These are phyloP conservation scores for Stegana nigrithorax DNA, from an alignment of 2,888 invertebrate species.

Conservation along the genomic window DNA sequence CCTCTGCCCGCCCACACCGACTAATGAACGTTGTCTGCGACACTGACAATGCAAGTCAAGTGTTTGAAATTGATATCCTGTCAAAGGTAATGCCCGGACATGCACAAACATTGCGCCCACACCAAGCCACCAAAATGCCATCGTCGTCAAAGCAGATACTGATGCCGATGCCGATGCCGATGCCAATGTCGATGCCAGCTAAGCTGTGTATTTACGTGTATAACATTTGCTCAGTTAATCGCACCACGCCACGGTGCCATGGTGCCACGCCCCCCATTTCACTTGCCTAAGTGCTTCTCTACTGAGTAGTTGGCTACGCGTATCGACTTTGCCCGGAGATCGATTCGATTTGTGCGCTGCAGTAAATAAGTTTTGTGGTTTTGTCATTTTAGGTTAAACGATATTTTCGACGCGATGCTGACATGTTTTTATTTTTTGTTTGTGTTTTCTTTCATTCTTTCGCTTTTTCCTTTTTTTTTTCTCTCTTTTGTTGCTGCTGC, in stretches of 20 bases:
- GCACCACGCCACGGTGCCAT: too few species aligned
- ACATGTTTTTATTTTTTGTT: constrained; percentile 49
- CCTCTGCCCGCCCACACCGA: too few species aligned
- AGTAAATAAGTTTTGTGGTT: constrained; percentile 51
- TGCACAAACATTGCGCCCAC: constrained; percentile 8
- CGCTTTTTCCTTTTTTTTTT: constrained; percentile 38
- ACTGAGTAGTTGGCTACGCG: too few species aligned
- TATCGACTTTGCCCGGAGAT: too few species aligned
- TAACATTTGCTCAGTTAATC: too few species aligned
- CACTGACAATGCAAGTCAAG: background rate
- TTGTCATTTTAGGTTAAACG: constrained; percentile 55
- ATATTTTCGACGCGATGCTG: constrained; percentile 59
- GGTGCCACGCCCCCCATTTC: too few species aligned
- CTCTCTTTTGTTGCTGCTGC: constrained; percentile 29
- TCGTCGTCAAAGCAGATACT: constrained; percentile 11
- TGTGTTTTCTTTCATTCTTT: constrained; percentile 39
- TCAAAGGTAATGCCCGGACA: constrained; percentile 30
- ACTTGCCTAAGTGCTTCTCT: too few species aligned
- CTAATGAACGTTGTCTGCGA: too few species aligned
- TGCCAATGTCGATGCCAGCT: background rate
- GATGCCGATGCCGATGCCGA: background rate
- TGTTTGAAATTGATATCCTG: constrained; percentile 48
- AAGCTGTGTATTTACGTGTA: constrained; percentile 44
- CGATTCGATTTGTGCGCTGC: constrained; percentile 27
- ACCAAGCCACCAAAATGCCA: constrained; percentile 28